Percentiles rank a stretch among this genome's conserved stretches.
Evolutionary conservation across 1,140 invertebrate species (phyloP).

Genomic region (Triops cancriformis): DNA sequence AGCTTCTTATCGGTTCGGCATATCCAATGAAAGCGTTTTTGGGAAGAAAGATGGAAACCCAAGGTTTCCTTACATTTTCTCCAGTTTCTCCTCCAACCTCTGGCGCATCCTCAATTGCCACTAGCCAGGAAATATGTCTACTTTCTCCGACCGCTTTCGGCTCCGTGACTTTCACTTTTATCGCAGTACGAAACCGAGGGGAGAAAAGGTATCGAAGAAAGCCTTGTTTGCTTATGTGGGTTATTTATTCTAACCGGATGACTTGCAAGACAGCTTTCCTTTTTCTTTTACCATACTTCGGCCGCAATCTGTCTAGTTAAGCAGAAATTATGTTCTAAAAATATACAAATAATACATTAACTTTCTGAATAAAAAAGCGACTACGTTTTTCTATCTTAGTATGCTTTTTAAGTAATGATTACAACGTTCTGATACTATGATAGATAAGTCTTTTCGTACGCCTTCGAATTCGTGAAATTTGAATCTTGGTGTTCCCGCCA

Average conservation of each 20-base stretch:
- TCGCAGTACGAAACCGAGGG: not conserved
- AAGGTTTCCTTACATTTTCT: not conserved
- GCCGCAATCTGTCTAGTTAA: not conserved
- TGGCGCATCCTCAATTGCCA: not conserved
- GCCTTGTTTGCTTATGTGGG: not conserved
- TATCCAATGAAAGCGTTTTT: not conserved
- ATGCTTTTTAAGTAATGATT: too few species aligned
- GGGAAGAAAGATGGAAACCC: not conserved
- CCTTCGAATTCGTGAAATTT: too few species aligned
- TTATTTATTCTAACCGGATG: not conserved
- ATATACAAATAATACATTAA: not conserved
- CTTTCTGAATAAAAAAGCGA: too few species aligned
- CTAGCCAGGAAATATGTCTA: not conserved
- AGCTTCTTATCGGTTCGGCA: not conserved
- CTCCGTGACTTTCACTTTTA: not conserved
- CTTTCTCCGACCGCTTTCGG: conserved; percentile 5
- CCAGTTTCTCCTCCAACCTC: not conserved
- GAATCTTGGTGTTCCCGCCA: too few species aligned
- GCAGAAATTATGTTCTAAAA: not conserved
- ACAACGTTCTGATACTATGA: too few species aligned
- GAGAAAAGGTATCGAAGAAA: not conserved
- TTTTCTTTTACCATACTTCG: not conserved
- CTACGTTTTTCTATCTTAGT: too few species aligned
- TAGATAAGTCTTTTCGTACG: too few species aligned
- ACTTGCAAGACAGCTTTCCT: not conserved